phyloP scores from a whole-genome alignment of 2,113 vertebrate genomes.

The Meles meles region DNA sequence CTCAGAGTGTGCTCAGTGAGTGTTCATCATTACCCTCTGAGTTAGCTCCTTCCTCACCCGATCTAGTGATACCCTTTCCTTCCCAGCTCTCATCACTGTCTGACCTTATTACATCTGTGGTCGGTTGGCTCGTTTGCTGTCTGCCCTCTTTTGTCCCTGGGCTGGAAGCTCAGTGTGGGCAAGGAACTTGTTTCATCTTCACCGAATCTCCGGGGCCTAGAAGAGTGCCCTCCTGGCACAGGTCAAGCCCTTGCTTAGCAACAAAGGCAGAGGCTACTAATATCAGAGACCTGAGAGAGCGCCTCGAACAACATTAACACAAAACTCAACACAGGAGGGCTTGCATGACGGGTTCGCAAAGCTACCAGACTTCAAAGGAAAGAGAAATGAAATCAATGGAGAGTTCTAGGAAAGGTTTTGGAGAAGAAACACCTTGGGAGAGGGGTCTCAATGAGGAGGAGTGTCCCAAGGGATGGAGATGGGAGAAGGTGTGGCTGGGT shows the following conservation, averaged over 20 bases:
- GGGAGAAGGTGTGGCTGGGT: not conserved
- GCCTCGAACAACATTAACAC: fast-evolving
- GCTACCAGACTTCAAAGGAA: not conserved
- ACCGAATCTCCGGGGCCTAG: not conserved
- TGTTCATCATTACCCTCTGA: not conserved
- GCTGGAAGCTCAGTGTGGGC: not conserved
- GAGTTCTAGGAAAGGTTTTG: not conserved
- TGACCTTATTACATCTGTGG: not conserved
- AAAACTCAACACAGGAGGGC: not conserved
- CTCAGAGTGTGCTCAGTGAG: not conserved
- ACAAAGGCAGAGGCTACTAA: not conserved
- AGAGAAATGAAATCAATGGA: too few species aligned
- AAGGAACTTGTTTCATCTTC: not conserved
- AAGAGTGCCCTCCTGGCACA: fast-evolving
- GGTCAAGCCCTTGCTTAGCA: not conserved
- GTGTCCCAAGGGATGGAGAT: not conserved
- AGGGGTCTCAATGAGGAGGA: not conserved
- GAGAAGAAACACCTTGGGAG: not conserved
- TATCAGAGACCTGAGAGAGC: too few species aligned
- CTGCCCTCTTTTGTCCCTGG: not conserved
- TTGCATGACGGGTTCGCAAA: fast-evolving
- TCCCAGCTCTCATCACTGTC: not conserved
- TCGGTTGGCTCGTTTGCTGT: fast-evolving
- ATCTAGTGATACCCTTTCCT: not conserved
- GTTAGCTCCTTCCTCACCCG: fast-evolving